A percentile compares a stretch with the other conserved stretches of the same genome.
These are phyloP conservation scores for Callaeas wilsoni DNA, from an alignment of 2,113 vertebrate genomes.

Conservation along the genomic window DNA sequence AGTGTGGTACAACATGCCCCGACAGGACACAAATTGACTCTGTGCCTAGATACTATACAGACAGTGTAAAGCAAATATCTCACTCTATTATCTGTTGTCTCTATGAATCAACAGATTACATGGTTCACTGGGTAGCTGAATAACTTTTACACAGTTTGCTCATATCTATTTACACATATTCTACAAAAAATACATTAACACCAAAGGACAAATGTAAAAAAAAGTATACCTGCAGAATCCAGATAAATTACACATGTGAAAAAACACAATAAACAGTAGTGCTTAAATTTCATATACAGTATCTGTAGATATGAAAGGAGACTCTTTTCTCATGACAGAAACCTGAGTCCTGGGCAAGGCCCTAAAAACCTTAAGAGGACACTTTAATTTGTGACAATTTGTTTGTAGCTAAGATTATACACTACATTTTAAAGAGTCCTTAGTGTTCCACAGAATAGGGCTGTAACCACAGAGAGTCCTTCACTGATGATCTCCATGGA, in stretches of 20 bases:
- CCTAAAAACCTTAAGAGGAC: neutral
- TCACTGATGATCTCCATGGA: neutral
- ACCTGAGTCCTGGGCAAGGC: neutral
- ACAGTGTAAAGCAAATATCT: constrained; percentile 78
- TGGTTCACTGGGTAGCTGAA: constrained; percentile 79
- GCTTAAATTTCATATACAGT: neutral
- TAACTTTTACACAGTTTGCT: constrained; percentile 82
- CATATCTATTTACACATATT: constrained; percentile 81
- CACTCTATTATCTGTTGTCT: constrained; percentile 84
- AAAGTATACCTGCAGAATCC: constrained; percentile 25
- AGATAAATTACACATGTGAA: constrained; percentile 49
- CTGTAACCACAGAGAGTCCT: neutral
- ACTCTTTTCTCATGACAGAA: neutral
- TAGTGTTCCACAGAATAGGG: neutral
- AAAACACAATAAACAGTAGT: neutral
- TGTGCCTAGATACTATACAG: constrained; percentile 63
- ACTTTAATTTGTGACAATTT: neutral
- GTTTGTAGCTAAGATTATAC: neutral
- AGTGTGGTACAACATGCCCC: constrained; percentile 78
- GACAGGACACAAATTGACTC: constrained; percentile 79
- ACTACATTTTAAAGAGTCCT: neutral
- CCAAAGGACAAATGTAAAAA: constrained; percentile 66
- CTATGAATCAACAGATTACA: constrained; percentile 82
- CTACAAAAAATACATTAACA: constrained; percentile 76
- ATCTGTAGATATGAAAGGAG: neutral